phyloP scores from a whole-genome alignment of 1,140 invertebrate genomes.

The Gryllus bimaculatus region DNA sequence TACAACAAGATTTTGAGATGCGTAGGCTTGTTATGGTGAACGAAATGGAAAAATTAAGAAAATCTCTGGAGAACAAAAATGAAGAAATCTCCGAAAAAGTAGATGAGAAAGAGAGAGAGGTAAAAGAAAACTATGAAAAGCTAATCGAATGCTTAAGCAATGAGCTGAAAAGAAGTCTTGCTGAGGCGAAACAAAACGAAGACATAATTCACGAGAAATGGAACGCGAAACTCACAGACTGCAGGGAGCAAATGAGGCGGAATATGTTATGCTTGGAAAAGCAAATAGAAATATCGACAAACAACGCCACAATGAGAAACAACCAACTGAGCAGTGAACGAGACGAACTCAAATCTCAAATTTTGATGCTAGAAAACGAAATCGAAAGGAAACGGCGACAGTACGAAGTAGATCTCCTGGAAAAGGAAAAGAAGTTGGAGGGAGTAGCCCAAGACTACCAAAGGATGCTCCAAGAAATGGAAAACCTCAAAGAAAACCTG shows the following conservation, averaged over 20 bases:
- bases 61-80: neutral
- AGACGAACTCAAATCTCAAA: neutral
- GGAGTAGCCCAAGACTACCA: neutral
- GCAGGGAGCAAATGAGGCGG: neutral
- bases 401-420: neutral
- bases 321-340: neutral
- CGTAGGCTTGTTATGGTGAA: neutral
- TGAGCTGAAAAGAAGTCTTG: neutral
- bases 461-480: neutral
- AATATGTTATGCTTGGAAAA: neutral
- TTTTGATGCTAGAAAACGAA: neutral
- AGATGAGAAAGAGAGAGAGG: neutral
- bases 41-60: neutral
- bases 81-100: neutral
- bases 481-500: neutral
- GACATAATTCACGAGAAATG: neutral
- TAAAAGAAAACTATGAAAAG: neutral
- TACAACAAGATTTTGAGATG: neutral
- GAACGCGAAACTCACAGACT: neutral
- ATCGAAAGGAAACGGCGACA: neutral
- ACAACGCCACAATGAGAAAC: neutral
- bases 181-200: neutral
- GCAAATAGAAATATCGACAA: neutral
- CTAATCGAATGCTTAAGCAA: neutral
- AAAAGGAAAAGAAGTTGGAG: neutral